Evolutionary conservation across 2,888 invertebrate genomes (phyloP).

Genomic region (Melikaiella ostensackeni): DNA sequence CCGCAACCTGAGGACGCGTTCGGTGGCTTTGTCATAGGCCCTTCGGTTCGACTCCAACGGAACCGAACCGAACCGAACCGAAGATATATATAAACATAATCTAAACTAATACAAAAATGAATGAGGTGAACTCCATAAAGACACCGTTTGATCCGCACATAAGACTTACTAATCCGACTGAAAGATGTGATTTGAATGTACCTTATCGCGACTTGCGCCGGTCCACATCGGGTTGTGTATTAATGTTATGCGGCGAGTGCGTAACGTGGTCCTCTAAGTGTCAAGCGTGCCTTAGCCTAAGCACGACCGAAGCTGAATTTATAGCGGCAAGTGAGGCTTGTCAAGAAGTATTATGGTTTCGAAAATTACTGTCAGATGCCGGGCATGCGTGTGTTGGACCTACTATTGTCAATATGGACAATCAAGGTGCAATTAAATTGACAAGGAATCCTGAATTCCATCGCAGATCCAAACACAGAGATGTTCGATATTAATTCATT

Average conservation of each 20-base stretch:
- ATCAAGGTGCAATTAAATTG: too few species aligned
- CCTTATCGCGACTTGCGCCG: conserved; percentile 59
- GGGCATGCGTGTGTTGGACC: too few species aligned
- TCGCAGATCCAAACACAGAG: conserved; percentile 58
- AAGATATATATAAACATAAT: too few species aligned
- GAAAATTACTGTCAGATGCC: too few species aligned
- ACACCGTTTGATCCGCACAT: background rate
- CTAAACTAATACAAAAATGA: too few species aligned
- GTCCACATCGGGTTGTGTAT: background rate
- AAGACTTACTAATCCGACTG: too few species aligned
- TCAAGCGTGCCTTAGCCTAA: conserved; percentile 52
- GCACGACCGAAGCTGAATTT: conserved; percentile 60
- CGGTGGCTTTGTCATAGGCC: too few species aligned
- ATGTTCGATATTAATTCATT: conserved; percentile 55
- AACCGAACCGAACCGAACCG: too few species aligned
- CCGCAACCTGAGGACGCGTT: too few species aligned
- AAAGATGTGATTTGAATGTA: conserved; percentile 3
- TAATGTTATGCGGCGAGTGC: conserved; percentile 46
- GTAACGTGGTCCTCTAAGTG: conserved; percentile 56
- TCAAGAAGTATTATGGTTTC: conserved; percentile 57
- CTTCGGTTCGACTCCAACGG: too few species aligned
- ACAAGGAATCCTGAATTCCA: conserved; percentile 59
- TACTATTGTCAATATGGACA: too few species aligned
- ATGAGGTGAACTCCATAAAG: background rate
- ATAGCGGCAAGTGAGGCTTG: conserved; percentile 56